Percentiles rank a stretch among this genome's conserved stretches.
Conservation (phyloP, 2,113 vertebrate species). For the Kryptolebias marmoratus region DNA sequence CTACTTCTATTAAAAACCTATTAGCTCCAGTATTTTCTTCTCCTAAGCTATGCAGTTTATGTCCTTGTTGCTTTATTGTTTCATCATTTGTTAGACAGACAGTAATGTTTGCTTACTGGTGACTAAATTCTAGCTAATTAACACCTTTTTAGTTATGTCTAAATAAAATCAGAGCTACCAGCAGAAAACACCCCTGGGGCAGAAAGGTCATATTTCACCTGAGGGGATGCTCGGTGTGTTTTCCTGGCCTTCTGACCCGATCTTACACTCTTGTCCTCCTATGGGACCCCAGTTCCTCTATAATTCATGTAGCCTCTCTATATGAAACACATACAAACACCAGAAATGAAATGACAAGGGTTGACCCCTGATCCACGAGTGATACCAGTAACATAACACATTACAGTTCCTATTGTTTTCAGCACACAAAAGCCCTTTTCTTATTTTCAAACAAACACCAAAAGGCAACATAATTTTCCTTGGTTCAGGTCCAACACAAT, state of each 20-base stretch:
- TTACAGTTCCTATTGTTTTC: not conserved
- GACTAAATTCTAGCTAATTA: conserved; percentile 19
- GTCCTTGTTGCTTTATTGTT: conserved; percentile 1
- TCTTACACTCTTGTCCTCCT: conserved; percentile 13
- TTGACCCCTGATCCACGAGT: not conserved
- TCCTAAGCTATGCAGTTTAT: not conserved
- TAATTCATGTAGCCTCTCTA: not conserved
- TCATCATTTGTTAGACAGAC: not conserved
- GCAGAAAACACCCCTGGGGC: conserved; percentile 14
- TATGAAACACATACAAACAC: conserved; percentile 9
- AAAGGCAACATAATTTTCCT: not conserved
- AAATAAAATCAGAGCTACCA: conserved; percentile 27
- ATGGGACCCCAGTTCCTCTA: not conserved
- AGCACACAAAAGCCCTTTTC: not conserved
- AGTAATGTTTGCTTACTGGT: not conserved
- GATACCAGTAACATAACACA: not conserved
- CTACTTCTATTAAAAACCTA: conserved; percentile 5
- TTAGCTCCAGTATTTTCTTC: conserved; percentile 6
- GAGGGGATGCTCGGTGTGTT: not conserved
- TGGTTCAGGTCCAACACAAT: conserved; percentile 4
- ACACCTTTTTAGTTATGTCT: conserved; percentile 4
- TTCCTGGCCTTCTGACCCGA: not conserved
- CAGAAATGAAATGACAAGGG: not conserved
- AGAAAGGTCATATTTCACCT: not conserved
- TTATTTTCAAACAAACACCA: not conserved